phyloP scores from a whole-genome alignment of 2,888 invertebrate species.

The Eremobia ochroleuca region DNA sequence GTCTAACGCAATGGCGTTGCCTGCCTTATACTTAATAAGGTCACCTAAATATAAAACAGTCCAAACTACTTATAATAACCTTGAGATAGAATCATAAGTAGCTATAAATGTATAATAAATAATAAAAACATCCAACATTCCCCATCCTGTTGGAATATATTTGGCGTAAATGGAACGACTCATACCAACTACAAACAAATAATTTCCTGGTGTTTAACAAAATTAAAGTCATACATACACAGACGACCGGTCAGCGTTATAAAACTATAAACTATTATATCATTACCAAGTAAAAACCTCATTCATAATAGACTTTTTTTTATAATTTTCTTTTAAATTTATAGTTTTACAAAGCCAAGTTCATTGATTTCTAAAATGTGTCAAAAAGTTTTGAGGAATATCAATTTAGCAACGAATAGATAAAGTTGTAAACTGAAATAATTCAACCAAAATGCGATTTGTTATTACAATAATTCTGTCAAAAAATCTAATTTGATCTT shows the following conservation, averaged over 20 bases:
- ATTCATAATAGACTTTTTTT: slow-evolving; percentile 5
- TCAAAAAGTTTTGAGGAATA: slow-evolving; percentile 54
- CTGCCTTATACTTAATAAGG: slow-evolving; percentile 70
- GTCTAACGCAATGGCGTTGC: slow-evolving; percentile 66
- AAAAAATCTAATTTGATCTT: slow-evolving; percentile 64
- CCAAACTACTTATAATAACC: slow-evolving; percentile 69
- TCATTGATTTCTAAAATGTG: slow-evolving; percentile 54
- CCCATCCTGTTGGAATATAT: slow-evolving; percentile 64
- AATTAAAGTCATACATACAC: slow-evolving; percentile 52
- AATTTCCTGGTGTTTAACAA: slow-evolving; percentile 46
- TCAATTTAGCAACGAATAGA: slow-evolving; percentile 57
- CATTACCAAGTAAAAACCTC: slow-evolving; percentile 19
- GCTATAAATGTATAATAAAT: slow-evolving; percentile 67
- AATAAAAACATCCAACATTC: slow-evolving; percentile 67
- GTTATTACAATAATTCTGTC: slow-evolving; percentile 53
- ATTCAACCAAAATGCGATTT: slow-evolving; percentile 43
- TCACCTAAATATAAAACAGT: slow-evolving; percentile 76
- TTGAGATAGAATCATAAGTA: slow-evolving; percentile 63
- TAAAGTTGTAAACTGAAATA: slow-evolving; percentile 38
- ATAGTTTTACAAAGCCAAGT: slow-evolving; percentile 56
- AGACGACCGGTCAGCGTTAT: slow-evolving; percentile 38
- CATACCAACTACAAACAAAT: slow-evolving; percentile 59
- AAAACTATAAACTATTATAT: slow-evolving; percentile 59
- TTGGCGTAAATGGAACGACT: slow-evolving; percentile 63
- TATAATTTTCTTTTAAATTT: slow-evolving; percentile 22